Evolutionary conservation across 2,797 vertebrate species (phyloP), one percentile per base, ranked within the genome.

Genomic region (Lutjanus campechanus): DNA sequence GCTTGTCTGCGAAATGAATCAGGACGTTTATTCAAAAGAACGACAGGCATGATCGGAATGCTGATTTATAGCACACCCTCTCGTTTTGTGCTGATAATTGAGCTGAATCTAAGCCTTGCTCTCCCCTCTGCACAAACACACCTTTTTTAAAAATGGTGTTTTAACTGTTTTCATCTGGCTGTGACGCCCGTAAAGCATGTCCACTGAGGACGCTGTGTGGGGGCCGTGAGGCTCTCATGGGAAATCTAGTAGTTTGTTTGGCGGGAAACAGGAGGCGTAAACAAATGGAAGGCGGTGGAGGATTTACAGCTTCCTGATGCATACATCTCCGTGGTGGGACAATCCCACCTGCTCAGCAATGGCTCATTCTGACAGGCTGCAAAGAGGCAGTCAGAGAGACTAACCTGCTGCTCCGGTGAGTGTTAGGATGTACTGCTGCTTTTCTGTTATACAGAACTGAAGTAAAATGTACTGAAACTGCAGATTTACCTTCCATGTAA

Each of bases 171-270:
- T 92, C 90, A 89, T 93, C 86, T 85, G 88, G 85, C 70, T 69
- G 79, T 79, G 82, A 65, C 8, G 73, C 77, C 87, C 61, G 53
- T 94, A 92, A 94, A 92, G 79, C 90, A 91, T 84, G 86, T 86
- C 90, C 76, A 68, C 82, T 70, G 87, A 87, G 76, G 79, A 85
- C 22, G 51, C 63, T 19, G 72, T 44, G 79, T 73, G 88, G 77
- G 83, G 85, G 79, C 76, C 36, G 25, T 79, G 59, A 43, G 36
- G 74, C 79, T 87, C 95, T 91, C 93, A 43, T 85, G 94, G 94
- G 95, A 95, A 95, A 95, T 95, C 92, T 95, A 88, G 76, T 85
- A 90, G 91, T 95, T 94, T 94, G 93, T 95, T 93, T 94, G 91
- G 92, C 79, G 88, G 91, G 89, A 95, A 95, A 94, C 91, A 92